Percentiles rank a stretch among this genome's conserved stretches.
phyloP scores from a whole-genome alignment of 1,140 invertebrate species.

The Anastrepha obliqua region DNA sequence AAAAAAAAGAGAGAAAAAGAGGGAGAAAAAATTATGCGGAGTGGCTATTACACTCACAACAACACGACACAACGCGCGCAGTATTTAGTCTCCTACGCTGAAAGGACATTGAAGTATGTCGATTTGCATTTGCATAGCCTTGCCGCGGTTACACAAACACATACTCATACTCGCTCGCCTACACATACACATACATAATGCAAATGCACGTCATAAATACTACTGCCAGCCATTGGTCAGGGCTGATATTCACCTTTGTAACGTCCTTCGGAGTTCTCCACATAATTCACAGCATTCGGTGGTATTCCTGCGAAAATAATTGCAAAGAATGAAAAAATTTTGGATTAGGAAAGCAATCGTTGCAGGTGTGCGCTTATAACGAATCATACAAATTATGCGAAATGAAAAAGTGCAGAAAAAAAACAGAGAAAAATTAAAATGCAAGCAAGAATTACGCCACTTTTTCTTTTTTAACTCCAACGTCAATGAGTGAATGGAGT shows the following conservation, averaged over 20 bases:
- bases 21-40: slow-evolving; percentile 14
- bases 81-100: neutral
- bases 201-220: no score
- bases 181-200: no score
- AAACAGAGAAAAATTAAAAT: slow-evolving; percentile 12
- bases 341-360: slow-evolving; percentile 45
- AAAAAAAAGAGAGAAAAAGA: neutral
- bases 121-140: slow-evolving; percentile 40
- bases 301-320: slow-evolving; percentile 66
- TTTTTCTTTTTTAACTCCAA: neutral
- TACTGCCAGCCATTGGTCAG: neutral
- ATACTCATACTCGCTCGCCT: no score
- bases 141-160: neutral
- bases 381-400: slow-evolving; percentile 46
- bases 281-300: slow-evolving; percentile 71
- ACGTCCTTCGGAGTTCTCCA: slow-evolving; percentile 69
- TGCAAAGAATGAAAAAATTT: neutral
- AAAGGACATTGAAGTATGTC: slow-evolving; percentile 25
- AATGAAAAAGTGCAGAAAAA: slow-evolving; percentile 27
- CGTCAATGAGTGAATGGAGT: slow-evolving; percentile 25
- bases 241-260: slow-evolving; percentile 68
- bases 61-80: neutral
- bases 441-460: neutral
- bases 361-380: slow-evolving; percentile 27
- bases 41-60: slow-evolving; percentile 43